Evolutionary conservation across 2,113 vertebrate genomes (phyloP).

Genomic region (Tympanuchus pallidicinctus): DNA sequence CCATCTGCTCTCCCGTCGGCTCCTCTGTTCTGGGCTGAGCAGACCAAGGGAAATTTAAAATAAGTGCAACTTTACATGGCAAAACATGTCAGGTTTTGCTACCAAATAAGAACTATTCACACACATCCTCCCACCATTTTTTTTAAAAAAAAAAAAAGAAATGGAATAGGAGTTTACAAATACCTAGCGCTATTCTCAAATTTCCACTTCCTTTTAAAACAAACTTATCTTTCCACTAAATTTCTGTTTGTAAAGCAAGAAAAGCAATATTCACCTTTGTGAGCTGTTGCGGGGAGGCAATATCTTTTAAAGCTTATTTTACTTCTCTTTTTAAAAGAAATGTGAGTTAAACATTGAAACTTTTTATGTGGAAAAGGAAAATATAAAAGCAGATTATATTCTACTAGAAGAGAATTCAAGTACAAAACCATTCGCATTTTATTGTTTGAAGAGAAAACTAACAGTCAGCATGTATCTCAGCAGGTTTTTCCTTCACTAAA

Average conservation of each 20-base stretch:
- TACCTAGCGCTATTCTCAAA: background rate
- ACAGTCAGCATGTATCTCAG: background rate
- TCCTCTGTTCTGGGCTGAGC: too few relatives aligned
- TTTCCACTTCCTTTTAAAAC: background rate
- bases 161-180: background rate
- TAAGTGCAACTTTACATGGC: accelerated
- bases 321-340: background rate
- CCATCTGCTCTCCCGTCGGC: too few relatives aligned
- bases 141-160: background rate
- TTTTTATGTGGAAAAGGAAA: background rate
- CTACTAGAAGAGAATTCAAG: background rate
- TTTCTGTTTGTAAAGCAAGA: background rate
- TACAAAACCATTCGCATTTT: background rate
- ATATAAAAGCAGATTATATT: background rate
- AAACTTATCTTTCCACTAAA: background rate
- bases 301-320: background rate
- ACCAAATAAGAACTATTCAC: background rate
- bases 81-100: background rate
- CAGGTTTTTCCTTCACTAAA: background rate
- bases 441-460: background rate
- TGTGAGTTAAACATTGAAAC: background rate
- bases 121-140: background rate
- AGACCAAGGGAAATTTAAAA: background rate
- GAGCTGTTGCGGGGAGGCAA: background rate
- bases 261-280: background rate